Conservation (phyloP, 30 jellyfish, hydroid and myxozoan species). For the Turritopsis dohrnii region DNA sequence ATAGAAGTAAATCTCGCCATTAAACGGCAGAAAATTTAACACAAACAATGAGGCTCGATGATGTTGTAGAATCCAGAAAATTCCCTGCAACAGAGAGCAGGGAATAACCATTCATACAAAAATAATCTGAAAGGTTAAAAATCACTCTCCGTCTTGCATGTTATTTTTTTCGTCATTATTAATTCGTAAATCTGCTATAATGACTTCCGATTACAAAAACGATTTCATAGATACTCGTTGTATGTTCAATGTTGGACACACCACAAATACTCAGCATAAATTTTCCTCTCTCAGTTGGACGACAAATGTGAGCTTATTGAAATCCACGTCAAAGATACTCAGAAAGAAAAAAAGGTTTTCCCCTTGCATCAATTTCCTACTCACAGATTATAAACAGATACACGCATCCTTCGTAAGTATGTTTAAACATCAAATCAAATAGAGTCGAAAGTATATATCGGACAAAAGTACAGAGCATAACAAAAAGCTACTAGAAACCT, state of each 20-base stretch:
- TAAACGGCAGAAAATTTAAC: background rate
- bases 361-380: background rate
- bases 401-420: background rate
- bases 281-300: background rate
- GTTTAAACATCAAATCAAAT: background rate
- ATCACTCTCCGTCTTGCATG: background rate
- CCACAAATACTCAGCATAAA: background rate
- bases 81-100: background rate
- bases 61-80: background rate
- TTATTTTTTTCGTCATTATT: background rate
- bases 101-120: background rate
- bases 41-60: background rate
- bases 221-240: background rate
- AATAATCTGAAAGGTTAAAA: background rate
- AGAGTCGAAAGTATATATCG: too few species aligned
- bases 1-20: background rate
- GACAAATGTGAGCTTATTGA: too few species aligned
- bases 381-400: background rate
- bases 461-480: too few species aligned
- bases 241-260: background rate
- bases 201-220: background rate
- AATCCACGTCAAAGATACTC: too few species aligned
- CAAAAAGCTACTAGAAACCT: background rate
- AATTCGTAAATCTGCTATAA: background rate
- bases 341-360: background rate